These are phyloP conservation scores for Amphilophus citrinellus DNA, from an alignment of 2,113 vertebrate genomes.

Conservation along the genomic window DNA sequence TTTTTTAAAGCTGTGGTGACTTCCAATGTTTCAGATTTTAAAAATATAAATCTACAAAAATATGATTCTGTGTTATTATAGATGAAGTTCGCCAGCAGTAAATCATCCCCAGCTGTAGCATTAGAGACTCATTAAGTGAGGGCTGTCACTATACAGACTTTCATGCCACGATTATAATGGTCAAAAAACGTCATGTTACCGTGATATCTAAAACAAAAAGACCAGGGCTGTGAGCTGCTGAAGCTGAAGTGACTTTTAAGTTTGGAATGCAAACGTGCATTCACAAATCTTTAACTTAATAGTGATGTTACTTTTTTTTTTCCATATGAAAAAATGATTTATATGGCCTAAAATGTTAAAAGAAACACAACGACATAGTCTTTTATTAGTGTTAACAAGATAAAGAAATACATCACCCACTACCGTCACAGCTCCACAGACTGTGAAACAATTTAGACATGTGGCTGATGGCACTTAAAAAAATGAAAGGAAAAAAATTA, in stretches of 20 bases:
- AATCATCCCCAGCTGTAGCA: neutral
- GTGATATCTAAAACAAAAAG: neutral
- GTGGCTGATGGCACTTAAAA: slow-evolving; percentile 45
- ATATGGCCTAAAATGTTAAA: neutral
- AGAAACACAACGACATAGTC: neutral
- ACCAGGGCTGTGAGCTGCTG: too few species aligned
- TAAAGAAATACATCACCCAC: neutral
- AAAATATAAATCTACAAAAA: neutral
- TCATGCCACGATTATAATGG: neutral
- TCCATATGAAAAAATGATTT: neutral
- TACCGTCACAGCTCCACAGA: slow-evolving; percentile 15
- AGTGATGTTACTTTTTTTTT: neutral
- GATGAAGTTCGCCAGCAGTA: neutral
- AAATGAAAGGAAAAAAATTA: slow-evolving; percentile 28
- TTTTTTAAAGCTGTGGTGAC: neutral
- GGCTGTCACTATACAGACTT: neutral
- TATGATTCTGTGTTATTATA: too few species aligned
- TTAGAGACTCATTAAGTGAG: neutral
- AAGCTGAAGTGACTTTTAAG: neutral
- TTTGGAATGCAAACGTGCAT: neutral
- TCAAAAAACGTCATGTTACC: neutral
- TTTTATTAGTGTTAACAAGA: slow-evolving; percentile 10
- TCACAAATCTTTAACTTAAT: neutral
- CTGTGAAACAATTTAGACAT: slow-evolving; percentile 40
- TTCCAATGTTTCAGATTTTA: neutral